These are phyloP conservation scores for Stictonetta naevosa DNA, from an alignment of 2,113 vertebrate genomes.

Conservation along the genomic window DNA sequence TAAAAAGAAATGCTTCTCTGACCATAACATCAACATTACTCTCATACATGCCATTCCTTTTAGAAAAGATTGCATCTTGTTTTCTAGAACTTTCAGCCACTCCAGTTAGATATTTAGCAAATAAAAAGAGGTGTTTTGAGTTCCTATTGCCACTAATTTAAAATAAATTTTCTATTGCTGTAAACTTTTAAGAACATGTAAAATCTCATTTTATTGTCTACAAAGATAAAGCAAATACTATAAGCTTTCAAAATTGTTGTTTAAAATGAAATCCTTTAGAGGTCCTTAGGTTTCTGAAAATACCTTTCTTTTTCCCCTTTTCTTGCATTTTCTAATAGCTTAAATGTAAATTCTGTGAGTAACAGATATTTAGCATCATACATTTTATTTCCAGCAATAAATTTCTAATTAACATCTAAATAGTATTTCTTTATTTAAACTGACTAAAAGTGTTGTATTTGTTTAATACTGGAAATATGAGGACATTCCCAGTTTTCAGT, in stretches of 20 bases:
- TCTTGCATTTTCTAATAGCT: neutral
- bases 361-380: neutral
- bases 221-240: neutral
- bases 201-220: neutral
- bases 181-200: neutral
- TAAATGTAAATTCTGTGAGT: neutral
- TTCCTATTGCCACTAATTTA: neutral
- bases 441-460: neutral
- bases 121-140: neutral
- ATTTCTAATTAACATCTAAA: neutral
- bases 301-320: neutral
- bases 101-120: neutral
- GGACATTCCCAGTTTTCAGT: neutral
- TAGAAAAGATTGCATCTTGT: conserved; percentile 26
- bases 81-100: conserved; percentile 1
- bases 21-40: neutral
- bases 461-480: neutral
- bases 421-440: neutral
- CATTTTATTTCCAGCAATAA: neutral
- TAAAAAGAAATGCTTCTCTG: conserved; percentile 18
- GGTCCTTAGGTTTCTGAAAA: neutral
- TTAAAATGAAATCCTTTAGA: neutral
- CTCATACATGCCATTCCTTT: neutral
- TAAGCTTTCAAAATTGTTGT: neutral
- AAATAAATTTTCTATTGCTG: neutral